Conservation (phyloP, 2,888 invertebrate genomes). For the Cephonodes hylas region DNA sequence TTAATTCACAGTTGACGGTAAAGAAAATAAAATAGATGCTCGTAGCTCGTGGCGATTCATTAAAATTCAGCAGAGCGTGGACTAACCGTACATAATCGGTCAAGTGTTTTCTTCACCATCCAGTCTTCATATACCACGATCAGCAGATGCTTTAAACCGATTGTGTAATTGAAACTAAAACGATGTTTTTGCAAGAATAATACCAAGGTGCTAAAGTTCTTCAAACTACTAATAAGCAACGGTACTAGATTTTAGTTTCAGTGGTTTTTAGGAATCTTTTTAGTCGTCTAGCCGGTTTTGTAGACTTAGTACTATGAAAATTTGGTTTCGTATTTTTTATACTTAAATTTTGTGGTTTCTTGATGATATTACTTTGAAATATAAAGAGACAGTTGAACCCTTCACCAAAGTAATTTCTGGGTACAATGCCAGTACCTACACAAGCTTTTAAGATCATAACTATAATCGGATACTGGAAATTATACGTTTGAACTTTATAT, state of each 20-base stretch:
- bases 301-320: too few species aligned
- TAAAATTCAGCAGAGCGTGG: constrained; percentile 22
- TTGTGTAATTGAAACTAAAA: not conserved
- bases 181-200: not conserved
- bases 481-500: constrained; percentile 15
- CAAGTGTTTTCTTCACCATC: constrained; percentile 14
- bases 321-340: too few species aligned
- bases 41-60: constrained; percentile 11
- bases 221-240: too few species aligned
- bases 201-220: too few species aligned
- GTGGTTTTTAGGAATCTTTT: not conserved
- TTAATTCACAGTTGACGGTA: not conserved
- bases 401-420: not conserved
- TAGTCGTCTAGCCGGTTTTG: not conserved
- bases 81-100: constrained; percentile 27
- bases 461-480: not conserved
- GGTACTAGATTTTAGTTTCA: too few species aligned
- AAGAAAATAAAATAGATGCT: constrained; percentile 1
- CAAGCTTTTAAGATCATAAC: not conserved
- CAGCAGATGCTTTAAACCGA: not conserved
- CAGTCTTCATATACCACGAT: constrained; percentile 10
- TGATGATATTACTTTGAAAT: too few species aligned
- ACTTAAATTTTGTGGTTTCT: too few species aligned
- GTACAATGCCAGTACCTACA: not conserved
- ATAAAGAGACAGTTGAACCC: not conserved